Conservation (phyloP, 1,140 invertebrate species). For the Paracyclopina nana region DNA sequence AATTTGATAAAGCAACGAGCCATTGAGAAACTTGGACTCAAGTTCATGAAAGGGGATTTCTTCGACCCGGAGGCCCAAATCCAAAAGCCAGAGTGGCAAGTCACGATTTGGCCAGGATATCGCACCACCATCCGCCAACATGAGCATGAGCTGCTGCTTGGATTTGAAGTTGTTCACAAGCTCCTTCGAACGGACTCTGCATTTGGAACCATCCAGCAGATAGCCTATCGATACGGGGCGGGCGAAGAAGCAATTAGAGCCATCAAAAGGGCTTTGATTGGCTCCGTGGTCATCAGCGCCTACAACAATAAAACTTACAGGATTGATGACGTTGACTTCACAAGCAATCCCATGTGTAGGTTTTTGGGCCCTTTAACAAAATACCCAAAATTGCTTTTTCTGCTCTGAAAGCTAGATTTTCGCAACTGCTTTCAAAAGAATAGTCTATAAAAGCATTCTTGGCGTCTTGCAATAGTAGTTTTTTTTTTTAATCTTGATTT, state of each 20-base stretch:
- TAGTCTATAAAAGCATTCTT: no score
- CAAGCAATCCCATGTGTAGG: no score
- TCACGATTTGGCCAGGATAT: slow-evolving; percentile 16
- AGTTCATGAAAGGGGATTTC: background rate
- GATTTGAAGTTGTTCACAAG: slow-evolving; percentile 21
- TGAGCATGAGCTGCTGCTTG: slow-evolving; percentile 14
- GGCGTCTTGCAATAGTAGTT: no score
- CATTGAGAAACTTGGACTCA: slow-evolving; percentile 8
- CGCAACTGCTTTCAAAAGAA: no score
- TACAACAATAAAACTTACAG: slow-evolving; percentile 23
- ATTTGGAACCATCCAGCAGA: no score
- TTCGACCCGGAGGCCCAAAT: slow-evolving; percentile 9
- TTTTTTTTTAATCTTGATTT: no score
- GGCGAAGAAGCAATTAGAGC: no score
- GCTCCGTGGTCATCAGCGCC: slow-evolving; percentile 19
- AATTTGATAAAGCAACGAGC: slow-evolving; percentile 8
- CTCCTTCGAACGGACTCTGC: slow-evolving; percentile 22
- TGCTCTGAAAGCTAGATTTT: no score
- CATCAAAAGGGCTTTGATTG: slow-evolving; percentile 16
- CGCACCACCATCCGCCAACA: slow-evolving; percentile 16
- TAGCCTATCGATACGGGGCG: no score
- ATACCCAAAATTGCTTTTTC: no score
- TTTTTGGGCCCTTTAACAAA: no score
- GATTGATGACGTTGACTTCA: slow-evolving; percentile 65
- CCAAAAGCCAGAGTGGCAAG: background rate